Percentiles rank a stretch among this genome's conserved stretches.
phyloP scores from a whole-genome alignment of 2,797 vertebrate species.

The Tokudaia muenninki region DNA sequence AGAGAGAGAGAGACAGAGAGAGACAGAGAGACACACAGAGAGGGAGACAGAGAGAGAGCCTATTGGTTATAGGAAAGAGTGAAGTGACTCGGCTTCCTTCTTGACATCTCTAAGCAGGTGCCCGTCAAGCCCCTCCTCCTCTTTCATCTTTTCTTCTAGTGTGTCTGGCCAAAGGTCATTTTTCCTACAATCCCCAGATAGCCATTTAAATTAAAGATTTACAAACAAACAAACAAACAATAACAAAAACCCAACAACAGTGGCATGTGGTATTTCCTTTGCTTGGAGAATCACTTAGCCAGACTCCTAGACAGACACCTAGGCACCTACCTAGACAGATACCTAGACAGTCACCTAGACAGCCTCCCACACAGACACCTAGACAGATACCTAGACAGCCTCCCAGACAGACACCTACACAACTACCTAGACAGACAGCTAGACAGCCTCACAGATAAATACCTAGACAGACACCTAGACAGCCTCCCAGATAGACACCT shows the following conservation, averaged over 20 bases:
- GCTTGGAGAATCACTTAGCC: background rate
- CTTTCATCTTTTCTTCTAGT: background rate
- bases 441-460: too few relatives aligned
- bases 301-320: too few relatives aligned
- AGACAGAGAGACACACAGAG: background rate
- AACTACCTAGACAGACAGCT: too few relatives aligned
- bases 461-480: too few relatives aligned
- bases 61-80: background rate
- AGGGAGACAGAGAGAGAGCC: background rate
- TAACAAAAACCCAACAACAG: background rate
- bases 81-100: conserved; percentile 48
- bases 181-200: conserved; percentile 61
- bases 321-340: too few relatives aligned
- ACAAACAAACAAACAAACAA: background rate
- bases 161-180: conserved; percentile 21
- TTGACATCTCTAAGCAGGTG: conserved; percentile 24
- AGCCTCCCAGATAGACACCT: too few relatives aligned
- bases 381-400: too few relatives aligned
- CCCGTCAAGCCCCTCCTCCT: too few relatives aligned
- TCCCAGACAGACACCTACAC: too few relatives aligned
- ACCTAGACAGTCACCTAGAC: background rate
- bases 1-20: background rate
- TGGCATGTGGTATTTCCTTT: conserved; percentile 13
- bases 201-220: conserved; percentile 73
- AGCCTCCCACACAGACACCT: too few relatives aligned